Conservation (phyloP, 1,140 invertebrate species). For the Amphibalanus amphitrite region DNA sequence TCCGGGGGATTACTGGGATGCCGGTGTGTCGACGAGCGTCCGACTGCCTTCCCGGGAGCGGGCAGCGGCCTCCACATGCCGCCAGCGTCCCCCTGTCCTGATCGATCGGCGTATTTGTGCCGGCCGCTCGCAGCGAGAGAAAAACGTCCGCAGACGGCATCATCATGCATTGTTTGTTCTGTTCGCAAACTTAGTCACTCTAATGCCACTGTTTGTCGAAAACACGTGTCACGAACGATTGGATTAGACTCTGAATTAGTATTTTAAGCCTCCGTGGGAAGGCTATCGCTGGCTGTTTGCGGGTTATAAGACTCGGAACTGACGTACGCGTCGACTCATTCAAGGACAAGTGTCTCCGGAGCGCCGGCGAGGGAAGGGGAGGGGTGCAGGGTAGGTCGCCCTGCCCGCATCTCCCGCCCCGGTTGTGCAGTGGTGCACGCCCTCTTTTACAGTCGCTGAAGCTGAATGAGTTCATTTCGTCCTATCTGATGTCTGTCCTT, state of each 20-base stretch:
- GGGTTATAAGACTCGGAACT: not conserved
- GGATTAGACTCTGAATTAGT: not conserved
- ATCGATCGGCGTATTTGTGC: not conserved
- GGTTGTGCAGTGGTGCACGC: too few relatives aligned
- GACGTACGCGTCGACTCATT: too few relatives aligned
- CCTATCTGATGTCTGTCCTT: too few relatives aligned
- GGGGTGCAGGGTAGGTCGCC: too few relatives aligned
- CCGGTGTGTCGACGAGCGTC: too few relatives aligned
- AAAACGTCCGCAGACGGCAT: not conserved
- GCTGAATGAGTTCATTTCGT: too few relatives aligned
- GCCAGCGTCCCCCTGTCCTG: not conserved
- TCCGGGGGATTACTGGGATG: too few relatives aligned
- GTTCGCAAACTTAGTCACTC: not conserved
- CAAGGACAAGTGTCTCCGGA: too few relatives aligned
- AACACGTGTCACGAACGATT: not conserved
- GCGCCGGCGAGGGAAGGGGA: too few relatives aligned
- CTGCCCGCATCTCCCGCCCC: too few relatives aligned
- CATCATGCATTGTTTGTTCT: constrained; percentile 1
- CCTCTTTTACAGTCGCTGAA: too few relatives aligned
- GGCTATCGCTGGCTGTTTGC: not conserved
- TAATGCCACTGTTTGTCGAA: not conserved
- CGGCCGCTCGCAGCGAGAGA: not conserved
- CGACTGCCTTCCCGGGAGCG: too few relatives aligned
- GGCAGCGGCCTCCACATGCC: not conserved
- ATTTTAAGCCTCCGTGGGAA: not conserved